Percentiles rank a stretch among this genome's conserved stretches.
phyloP scores from a whole-genome alignment of 2,113 vertebrate genomes.

The Passer montanus region DNA sequence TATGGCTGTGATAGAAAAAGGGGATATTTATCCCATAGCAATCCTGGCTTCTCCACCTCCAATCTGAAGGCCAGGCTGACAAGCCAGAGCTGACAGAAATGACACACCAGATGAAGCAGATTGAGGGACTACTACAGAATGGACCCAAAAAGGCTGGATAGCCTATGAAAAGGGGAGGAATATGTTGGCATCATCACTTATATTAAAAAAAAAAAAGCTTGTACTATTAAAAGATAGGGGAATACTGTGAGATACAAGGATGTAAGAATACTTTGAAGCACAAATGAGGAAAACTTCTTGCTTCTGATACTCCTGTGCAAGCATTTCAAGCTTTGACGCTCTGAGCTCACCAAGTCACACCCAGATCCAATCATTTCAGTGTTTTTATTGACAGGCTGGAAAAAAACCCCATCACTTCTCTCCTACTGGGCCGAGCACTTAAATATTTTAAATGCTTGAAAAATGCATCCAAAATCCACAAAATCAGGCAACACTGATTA shows the following conservation, averaged over 20 bases:
- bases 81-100: constrained; percentile 10
- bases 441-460: not conserved
- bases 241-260: not conserved
- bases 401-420: not conserved
- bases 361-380: not conserved
- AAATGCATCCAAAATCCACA: not conserved
- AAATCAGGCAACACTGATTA: not conserved
- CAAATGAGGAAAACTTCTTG: not conserved
- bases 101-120: not conserved
- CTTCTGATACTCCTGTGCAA: not conserved
- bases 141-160: not conserved
- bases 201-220: not conserved
- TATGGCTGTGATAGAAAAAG: not conserved
- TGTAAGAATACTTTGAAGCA: not conserved
- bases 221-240: not conserved
- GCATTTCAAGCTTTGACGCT: not conserved
- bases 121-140: not conserved
- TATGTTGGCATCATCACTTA: not conserved
- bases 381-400: not conserved
- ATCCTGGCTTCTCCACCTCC: not conserved
- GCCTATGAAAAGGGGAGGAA: not conserved
- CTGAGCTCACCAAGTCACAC: not conserved
- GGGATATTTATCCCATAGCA: not conserved
- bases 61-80: not conserved
- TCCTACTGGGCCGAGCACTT: not conserved